Conservation (phyloP, 2,888 invertebrate genomes). For the Hemistola chrysoprasaria region DNA sequence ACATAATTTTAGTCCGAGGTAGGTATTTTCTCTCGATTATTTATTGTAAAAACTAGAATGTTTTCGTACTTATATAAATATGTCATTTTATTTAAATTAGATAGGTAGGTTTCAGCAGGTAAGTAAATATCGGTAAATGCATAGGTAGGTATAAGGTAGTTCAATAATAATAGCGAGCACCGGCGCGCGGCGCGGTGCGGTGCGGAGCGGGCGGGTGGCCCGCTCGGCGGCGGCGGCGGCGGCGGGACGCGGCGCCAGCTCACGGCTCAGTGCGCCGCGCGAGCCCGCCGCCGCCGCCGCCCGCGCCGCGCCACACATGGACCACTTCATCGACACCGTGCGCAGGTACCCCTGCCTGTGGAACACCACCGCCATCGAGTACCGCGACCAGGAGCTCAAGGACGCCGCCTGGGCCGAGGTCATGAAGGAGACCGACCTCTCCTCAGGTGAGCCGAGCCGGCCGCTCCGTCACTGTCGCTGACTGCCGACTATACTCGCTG, state of each 20-base stretch:
- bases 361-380: conserved; percentile 75
- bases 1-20: too few species aligned
- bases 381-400: conserved; percentile 77
- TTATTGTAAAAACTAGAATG: too few species aligned
- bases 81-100: too few species aligned
- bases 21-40: too few species aligned
- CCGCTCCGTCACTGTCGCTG: background rate
- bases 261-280: conserved; percentile 31
- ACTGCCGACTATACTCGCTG: background rate
- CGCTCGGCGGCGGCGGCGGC: conserved; percentile 14
- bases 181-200: conserved; percentile 12
- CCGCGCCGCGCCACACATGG: conserved; percentile 51
- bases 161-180: too few species aligned
- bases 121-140: too few species aligned
- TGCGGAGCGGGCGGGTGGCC: background rate
- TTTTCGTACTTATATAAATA: too few species aligned
- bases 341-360: conserved; percentile 74
- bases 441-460: conserved; percentile 68
- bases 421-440: conserved; percentile 70
- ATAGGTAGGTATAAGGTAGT: too few species aligned
- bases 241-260: conserved; percentile 11
- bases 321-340: conserved; percentile 71
- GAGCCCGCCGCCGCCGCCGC: conserved; percentile 37
- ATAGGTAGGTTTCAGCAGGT: too few species aligned
- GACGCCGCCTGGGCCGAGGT: conserved; percentile 76